Evolutionary conservation across 2,113 vertebrate genomes (phyloP).

Genomic region (Seriola aureovittata): DNA sequence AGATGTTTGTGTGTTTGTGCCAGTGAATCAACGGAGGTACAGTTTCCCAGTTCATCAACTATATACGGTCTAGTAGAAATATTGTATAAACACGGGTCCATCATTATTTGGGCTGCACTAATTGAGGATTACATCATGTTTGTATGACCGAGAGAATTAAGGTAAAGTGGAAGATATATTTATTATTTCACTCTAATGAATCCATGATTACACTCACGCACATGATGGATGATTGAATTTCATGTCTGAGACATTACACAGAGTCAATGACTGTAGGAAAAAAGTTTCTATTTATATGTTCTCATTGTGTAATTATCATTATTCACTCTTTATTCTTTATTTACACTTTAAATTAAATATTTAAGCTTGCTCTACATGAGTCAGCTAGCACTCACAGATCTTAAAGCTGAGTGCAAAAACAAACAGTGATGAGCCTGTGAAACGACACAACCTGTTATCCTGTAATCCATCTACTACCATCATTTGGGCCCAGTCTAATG

Average conservation of each 20-base stretch:
- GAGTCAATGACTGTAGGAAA: background rate
- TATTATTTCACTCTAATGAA: constrained; percentile 11
- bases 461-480: background rate
- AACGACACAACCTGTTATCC: background rate
- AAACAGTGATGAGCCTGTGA: background rate
- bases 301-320: background rate
- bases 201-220: background rate
- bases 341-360: background rate
- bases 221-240: background rate
- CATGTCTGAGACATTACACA: background rate
- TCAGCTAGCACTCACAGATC: background rate
- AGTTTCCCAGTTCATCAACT: background rate
- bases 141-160: background rate
- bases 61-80: background rate
- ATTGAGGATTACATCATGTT: constrained; percentile 22
- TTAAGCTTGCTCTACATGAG: too few relatives aligned
- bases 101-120: background rate
- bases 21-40: background rate
- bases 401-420: background rate
- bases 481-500: background rate
- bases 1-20: background rate
- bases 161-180: constrained; percentile 3
- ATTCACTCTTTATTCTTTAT: background rate
- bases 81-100: constrained; percentile 9
- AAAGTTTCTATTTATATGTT: background rate